Conservation (phyloP, 2,888 invertebrate species). For the Leistus spinibarbis region DNA sequence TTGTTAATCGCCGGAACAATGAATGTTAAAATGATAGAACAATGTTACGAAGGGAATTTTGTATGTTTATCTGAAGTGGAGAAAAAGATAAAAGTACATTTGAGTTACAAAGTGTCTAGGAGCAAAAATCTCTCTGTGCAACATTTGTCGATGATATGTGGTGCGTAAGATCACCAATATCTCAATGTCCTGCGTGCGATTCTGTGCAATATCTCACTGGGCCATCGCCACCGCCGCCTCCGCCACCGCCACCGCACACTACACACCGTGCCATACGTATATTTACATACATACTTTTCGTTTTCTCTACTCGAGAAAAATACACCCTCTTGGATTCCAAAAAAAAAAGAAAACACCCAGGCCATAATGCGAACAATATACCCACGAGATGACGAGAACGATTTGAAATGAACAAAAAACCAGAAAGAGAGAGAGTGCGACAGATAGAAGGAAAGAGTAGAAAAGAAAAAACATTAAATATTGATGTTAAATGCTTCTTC, state of each 20-base stretch:
- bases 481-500: not conserved
- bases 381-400: not conserved
- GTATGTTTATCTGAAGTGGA: too few relatives aligned
- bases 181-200: conserved; percentile 56
- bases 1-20: too few relatives aligned
- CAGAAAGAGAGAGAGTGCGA: not conserved
- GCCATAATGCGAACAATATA: not conserved
- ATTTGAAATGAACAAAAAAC: not conserved
- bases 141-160: conserved; percentile 57
- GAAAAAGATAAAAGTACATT: too few relatives aligned
- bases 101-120: too few relatives aligned
- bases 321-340: conserved; percentile 53
- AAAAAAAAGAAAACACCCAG: not conserved
- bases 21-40: too few relatives aligned
- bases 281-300: conserved; percentile 42
- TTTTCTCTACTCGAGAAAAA: conserved; percentile 50
- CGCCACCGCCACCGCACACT: not conserved
- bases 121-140: conserved; percentile 49
- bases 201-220: conserved; percentile 55
- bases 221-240: not conserved
- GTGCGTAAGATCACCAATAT: conserved; percentile 57
- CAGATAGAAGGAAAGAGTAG: not conserved
- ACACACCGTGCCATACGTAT: conserved; percentile 38
- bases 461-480: not conserved
- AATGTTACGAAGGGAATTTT: too few relatives aligned